Conservation (phyloP, 1,140 invertebrate genomes). For the Euwallacea fornicatus region DNA sequence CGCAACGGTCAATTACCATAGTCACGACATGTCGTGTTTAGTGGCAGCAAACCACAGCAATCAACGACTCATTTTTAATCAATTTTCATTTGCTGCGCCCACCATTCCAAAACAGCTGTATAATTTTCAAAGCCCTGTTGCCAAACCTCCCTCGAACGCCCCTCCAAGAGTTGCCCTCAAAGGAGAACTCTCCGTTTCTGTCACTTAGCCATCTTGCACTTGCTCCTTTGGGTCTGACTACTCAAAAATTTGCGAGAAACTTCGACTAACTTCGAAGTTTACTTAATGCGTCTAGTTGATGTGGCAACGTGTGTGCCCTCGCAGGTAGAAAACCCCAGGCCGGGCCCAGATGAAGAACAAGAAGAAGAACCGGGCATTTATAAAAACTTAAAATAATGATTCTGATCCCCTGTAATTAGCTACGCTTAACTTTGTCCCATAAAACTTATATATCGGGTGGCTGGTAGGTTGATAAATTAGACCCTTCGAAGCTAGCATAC, state of each 20-base stretch:
- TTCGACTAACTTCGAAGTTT: too few species aligned
- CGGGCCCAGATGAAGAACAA: neutral
- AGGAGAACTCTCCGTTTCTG: too few species aligned
- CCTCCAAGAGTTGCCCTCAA: too few species aligned
- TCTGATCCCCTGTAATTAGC: conserved; percentile 33
- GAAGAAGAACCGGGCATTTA: conserved; percentile 22
- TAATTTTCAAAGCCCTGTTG: neutral
- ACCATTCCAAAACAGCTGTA: conserved; percentile 16
- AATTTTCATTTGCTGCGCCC: neutral
- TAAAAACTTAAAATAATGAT: conserved; percentile 37
- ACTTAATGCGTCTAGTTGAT: neutral
- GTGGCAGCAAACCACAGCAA: too few species aligned
- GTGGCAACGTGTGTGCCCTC: neutral
- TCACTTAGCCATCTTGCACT: too few species aligned
- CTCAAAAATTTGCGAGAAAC: too few species aligned
- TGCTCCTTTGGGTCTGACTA: too few species aligned
- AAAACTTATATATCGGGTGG: conserved; percentile 32
- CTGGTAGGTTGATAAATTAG: conserved; percentile 32
- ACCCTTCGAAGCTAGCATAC: conserved; percentile 7
- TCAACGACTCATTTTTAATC: too few species aligned
- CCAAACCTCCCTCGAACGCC: too few species aligned
- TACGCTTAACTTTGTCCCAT: conserved; percentile 31
- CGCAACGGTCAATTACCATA: too few species aligned
- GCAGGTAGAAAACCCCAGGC: neutral
- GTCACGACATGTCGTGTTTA: too few species aligned